Base-by-base conservation (phyloP, 1,140 invertebrate species). In the Ephestia elutella region DNA sequence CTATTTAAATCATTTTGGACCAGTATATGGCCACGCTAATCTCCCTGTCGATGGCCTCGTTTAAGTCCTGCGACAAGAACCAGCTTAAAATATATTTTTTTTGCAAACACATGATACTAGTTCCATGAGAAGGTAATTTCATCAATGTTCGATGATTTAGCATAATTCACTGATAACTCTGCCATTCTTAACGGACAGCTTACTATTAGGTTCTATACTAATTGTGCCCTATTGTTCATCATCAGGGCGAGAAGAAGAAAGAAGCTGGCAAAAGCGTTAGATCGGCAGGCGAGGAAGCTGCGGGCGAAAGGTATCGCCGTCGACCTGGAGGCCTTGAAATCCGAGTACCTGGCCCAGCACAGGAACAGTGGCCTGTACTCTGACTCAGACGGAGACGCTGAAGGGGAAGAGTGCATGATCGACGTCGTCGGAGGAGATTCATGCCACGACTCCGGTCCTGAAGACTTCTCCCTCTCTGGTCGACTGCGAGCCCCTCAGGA, bases 211-310 rank as follows among this genome's bases (percentile, higher is more conserved):
- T 87, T 83, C 82, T 87, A 87, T 83, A 82, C 84, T 87, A 80
- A 86, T 87, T 80, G 71, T 73, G 82, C 82, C 81, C 82, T 85
- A 73, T 71, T 72, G 62, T 77, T 80, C 70, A 70, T 76, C 74
- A 78, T 76, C 85, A 92, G 93, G 62, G 96, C 98, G 67, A 93
- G 95, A 78, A 91, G 95, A 83, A 93, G 96, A 86, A 96, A 96
- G 91, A 96, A 98, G 89, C 90, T 98, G 73, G 92, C 96, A 74
- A 99, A 99, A 89, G 95, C 97, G 66, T 91, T 98, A 64, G 96
- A 98, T 80, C 90, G 96, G 56, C 96, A 98, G 86, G 96, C 96
- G 67, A 91, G 96, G 68, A 97, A 98, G 83, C 90, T 98, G 62
- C 93, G 95, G 21, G 94, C 95, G 28, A 97, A 97, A 83, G 96